Percentiles rank a stretch among this genome's conserved stretches.
Evolutionary conservation across 2,113 vertebrate species (phyloP).

Genomic region (Mesitornis unicolor): DNA sequence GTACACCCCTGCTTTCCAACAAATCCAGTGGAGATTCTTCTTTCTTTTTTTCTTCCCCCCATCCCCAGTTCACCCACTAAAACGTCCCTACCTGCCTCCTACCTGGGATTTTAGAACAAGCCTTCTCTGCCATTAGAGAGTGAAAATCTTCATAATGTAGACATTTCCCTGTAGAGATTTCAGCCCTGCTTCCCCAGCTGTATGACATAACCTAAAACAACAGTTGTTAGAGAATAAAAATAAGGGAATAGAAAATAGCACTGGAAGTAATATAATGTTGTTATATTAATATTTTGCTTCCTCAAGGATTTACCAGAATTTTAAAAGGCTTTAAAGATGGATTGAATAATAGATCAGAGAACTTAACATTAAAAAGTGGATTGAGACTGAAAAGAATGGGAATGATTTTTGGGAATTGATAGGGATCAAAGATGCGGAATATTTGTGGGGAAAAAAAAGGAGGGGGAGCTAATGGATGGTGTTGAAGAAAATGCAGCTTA

Average conservation of each 20-base stretch:
- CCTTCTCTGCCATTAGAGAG: not conserved
- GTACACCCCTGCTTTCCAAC: not conserved
- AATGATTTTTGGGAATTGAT: not conserved
- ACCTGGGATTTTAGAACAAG: not conserved
- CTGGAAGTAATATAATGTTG: slow-evolving; percentile 5
- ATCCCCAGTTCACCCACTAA: not conserved
- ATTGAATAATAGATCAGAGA: slow-evolving; percentile 20
- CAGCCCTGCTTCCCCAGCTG: not conserved
- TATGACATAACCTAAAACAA: not conserved
- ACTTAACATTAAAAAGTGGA: not conserved
- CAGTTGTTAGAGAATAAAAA: slow-evolving; percentile 8
- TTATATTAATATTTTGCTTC: not conserved
- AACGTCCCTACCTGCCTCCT: not conserved
- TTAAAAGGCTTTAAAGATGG: not conserved
- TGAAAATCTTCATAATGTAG: not conserved
- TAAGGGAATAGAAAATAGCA: not conserved
- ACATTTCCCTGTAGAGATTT: not conserved
- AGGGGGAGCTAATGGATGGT: rapidly evolving
- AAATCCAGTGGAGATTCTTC: not conserved
- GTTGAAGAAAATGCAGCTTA: not conserved
- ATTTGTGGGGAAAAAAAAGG: not conserved
- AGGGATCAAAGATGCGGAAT: not conserved
- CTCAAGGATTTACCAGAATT: not conserved
- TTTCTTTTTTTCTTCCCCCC: too few relatives aligned
- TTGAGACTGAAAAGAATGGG: not conserved